Evolutionary conservation across 2,888 invertebrate species (phyloP), one percentile per base, ranked within the genome.

Genomic region (Blastobasis lacticolella): DNA sequence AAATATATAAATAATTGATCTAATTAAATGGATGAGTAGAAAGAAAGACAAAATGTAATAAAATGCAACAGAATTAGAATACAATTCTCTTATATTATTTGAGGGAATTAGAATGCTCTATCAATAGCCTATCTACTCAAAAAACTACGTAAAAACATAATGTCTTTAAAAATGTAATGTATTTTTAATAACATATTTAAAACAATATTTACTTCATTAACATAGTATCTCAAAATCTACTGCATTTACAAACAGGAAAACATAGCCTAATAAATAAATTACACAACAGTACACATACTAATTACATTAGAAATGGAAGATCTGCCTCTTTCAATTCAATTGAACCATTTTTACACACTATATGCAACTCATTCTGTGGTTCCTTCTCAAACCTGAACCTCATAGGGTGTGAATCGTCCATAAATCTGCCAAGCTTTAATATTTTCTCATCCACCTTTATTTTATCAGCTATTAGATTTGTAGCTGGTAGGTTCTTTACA

Each of bases 331-430:
- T 87, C 51, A 89, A 70, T 55, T 83, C 83, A 68, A 89, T 88
- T 41, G 84, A 80, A 57, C 89, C 89, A 76, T 89, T 89, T 67
- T 81, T 86, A 78, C 89, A 88, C 48, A 88, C 88, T 76, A 89
- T 78, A 51, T 87, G 79, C 57, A 89, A 70, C 59, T 89, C 89
- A 63, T 84, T 75, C 8, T 76, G 69, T 0, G 80, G 81, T 57
- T 86, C 81, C 56, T 79, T 79, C 53, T 85, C 85, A 66, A 75
- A 87, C 54, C 88, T 71, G 64, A 89, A 89, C 66, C 82, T 71
- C 56, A 85, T 78, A 8, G 88, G 88, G 58, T 84, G 79, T 0
- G 85, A 75, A 57, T 88, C 88, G 60, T 88, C 87, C 83, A 88
- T 84, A 55, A 88, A 80, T 52, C 86, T 73, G 2, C 89, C 89